Evolutionary conservation across 1,140 invertebrate species (phyloP).

Genomic region (Halotydeus destructor): DNA sequence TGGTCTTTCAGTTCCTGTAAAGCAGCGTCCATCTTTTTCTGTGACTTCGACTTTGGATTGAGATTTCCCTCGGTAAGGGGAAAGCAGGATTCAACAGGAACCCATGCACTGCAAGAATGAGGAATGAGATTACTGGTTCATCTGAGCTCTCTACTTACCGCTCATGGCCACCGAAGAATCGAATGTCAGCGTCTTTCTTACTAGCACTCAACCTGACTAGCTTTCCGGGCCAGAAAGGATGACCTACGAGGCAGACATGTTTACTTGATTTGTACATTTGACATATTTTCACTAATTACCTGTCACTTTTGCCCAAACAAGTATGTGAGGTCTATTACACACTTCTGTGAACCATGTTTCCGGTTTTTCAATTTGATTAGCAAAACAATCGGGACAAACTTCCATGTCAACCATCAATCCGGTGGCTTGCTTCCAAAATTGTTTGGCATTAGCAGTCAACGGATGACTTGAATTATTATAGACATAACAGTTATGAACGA

Average conservation of each 20-base stretch:
- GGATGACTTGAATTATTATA: constrained; percentile 37
- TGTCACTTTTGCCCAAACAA: constrained; percentile 80
- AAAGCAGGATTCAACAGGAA: constrained; percentile 57
- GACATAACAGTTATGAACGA: constrained; percentile 71
- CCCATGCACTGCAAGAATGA: constrained; percentile 41
- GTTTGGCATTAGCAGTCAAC: constrained; percentile 39
- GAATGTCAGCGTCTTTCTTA: constrained; percentile 50
- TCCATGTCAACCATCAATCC: constrained; percentile 75
- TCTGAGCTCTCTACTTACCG: constrained; percentile 24
- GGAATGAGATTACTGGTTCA: not conserved
- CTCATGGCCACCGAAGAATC: constrained; percentile 86
- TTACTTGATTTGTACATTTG: not conserved
- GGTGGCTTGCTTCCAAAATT: constrained; percentile 53
- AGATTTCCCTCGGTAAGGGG: constrained; percentile 52
- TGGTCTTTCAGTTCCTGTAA: constrained; percentile 49
- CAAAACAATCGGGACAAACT: constrained; percentile 76
- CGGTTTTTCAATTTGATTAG: constrained; percentile 54
- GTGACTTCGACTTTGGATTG: constrained; percentile 31
- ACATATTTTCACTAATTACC: constrained; percentile 26
- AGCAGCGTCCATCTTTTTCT: constrained; percentile 36
- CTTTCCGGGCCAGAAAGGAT: constrained; percentile 86
- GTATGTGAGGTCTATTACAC: constrained; percentile 54
- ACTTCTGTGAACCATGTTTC: constrained; percentile 74
- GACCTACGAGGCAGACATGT: constrained; percentile 23
- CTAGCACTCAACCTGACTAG: constrained; percentile 44